Conservation (phyloP, 2,113 vertebrate genomes). For the Ploceus nigricollis region DNA sequence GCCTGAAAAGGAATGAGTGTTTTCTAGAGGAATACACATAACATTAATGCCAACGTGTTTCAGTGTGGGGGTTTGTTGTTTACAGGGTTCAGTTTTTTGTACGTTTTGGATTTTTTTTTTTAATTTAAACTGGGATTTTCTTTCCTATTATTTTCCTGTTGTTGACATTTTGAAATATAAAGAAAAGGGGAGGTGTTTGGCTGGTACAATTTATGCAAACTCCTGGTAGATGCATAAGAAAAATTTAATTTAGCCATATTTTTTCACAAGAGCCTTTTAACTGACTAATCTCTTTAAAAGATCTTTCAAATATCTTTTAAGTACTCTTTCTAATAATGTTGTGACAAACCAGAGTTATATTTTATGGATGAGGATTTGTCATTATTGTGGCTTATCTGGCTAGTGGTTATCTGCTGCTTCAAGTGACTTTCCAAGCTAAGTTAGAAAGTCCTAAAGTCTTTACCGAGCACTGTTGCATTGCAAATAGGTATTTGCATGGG, state of each 20-base stretch:
- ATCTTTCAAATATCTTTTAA: background rate
- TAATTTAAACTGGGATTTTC: background rate
- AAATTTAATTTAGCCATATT: background rate
- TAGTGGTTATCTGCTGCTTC: background rate
- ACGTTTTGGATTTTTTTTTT: background rate
- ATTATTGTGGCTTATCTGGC: background rate
- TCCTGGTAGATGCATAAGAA: background rate
- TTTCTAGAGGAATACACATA: background rate
- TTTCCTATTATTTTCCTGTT: background rate
- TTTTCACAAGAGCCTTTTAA: background rate
- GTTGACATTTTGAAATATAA: background rate
- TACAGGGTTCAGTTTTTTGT: background rate
- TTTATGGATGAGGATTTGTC: background rate
- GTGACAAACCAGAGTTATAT: background rate
- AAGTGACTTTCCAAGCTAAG: background rate
- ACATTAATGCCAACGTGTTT: background rate
- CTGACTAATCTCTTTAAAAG: background rate
- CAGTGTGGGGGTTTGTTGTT: accelerated
- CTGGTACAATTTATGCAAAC: background rate
- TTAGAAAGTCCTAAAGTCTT: background rate
- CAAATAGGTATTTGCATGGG: background rate
- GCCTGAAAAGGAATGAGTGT: background rate
- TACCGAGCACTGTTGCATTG: background rate
- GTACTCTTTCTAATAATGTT: background rate
- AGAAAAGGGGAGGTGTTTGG: background rate